Base-by-base conservation (phyloP, 37 sponge, comb jelly and placozoan species). In the Diacarnus erythraeanus region DNA sequence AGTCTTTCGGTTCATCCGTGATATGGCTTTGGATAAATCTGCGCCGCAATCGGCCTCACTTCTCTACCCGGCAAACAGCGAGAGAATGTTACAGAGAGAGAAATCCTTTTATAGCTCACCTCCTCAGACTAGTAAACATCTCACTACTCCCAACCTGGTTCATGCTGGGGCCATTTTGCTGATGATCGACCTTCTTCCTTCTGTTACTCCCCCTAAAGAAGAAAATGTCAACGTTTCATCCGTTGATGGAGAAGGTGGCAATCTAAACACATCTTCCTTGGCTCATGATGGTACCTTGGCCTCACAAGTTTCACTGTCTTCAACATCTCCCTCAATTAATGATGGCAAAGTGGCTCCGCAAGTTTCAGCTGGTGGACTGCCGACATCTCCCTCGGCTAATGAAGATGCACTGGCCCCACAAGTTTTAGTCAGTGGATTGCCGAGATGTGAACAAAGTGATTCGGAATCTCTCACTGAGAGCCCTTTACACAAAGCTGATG, bases 171-270 rank as follows among this genome's bases (percentile, higher is more conserved):
- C 94, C 22, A 59, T 89, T 5, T 66, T 89, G 37, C 85, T 86
- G 35, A 86, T 93, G 90, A 75, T 93, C 37, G 94, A 89, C 80
- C 90, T 93, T n/a, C 72, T 93, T 40, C 94, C 94, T 1, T 78
- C 77, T 29, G 71, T 93, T 34, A 69, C 2, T 10, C 42, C 41
- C 17, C 66, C 66, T 10, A n/a, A n/a, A n/a, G n/a, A n/a, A n/a
- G n/a, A n/a, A n/a, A n/a, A n/a, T n/a, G n/a, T n/a, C n/a, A n/a
- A n/a, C n/a, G n/a, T n/a, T n/a, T n/a, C n/a, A n/a, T n/a, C n/a
- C n/a, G n/a, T n/a, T n/a, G n/a, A n/a, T 47, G 51, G 51, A 15
- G 51, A 12, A 12, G 12, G 51, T 47, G 51, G 51, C 51, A 47
- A 6, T 47, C n/a, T n/a, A n/a, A n/a, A n/a, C n/a, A n/a, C n/a